Conservation (phyloP, 2,797 vertebrate species). For the Acanthornis magna region DNA sequence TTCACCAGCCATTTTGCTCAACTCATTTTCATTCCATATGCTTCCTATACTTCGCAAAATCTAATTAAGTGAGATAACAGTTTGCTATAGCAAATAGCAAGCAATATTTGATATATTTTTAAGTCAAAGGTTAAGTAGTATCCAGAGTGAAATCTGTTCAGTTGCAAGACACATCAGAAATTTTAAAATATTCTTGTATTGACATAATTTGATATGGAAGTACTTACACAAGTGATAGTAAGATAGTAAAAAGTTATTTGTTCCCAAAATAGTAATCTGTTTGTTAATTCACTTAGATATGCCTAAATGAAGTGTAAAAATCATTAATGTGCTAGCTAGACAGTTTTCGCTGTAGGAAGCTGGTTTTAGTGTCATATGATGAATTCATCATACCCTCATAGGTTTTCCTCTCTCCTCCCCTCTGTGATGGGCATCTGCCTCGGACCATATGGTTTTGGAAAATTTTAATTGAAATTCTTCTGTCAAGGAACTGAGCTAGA, state of each 20-base stretch:
- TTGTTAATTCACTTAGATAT: not conserved
- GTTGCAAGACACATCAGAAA: not conserved
- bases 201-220: not conserved
- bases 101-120: not conserved
- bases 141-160: not conserved
- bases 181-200: not conserved
- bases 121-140: not conserved
- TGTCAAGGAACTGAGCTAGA: not conserved
- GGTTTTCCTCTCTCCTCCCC: constrained; percentile 6
- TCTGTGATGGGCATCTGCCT: constrained; percentile 38
- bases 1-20: not conserved
- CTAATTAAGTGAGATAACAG: not conserved
- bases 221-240: not conserved
- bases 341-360: not conserved
- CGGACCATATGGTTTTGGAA: constrained; percentile 1
- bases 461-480: not conserved
- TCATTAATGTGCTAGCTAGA: not conserved
- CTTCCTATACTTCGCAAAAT: constrained; percentile 12
- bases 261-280: not conserved
- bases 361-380: not conserved
- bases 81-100: not conserved
- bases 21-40: constrained; percentile 25
- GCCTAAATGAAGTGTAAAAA: constrained; percentile 34
- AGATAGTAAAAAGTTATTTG: not conserved
- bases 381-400: not conserved